Percentiles rank a stretch among this genome's conserved stretches.
Evolutionary conservation across 1,140 invertebrate species (phyloP).

Genomic region (Thaumetopoea pityocampa): DNA sequence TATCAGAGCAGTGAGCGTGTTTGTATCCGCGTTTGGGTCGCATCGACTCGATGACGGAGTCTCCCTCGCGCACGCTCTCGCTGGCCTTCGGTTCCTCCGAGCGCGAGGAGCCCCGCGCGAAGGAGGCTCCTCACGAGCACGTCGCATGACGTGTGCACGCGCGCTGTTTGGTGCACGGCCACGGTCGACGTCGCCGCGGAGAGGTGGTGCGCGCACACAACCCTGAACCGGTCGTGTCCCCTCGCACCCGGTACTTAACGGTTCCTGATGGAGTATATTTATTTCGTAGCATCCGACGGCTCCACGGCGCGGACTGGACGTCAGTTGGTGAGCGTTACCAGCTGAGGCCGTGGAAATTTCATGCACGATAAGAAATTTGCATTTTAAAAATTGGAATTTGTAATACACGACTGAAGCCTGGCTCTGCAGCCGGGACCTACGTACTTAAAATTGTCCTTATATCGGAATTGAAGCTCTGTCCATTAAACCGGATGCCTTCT

Average conservation of each 20-base stretch:
- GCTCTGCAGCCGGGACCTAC: constrained; percentile 31
- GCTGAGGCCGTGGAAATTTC: constrained; percentile 42
- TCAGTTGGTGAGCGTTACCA: constrained; percentile 68
- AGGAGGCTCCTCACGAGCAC: too few species aligned
- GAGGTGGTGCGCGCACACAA: too few species aligned
- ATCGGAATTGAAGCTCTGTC: constrained; percentile 57
- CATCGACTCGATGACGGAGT: constrained; percentile 32
- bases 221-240: too few species aligned
- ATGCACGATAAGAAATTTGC: constrained; percentile 31
- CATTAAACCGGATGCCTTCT: constrained; percentile 34
- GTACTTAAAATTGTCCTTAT: constrained; percentile 45
- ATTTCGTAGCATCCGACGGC: constrained; percentile 43
- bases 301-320: constrained; percentile 42
- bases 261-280: constrained; percentile 52
- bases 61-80: constrained; percentile 20
- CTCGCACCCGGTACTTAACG: constrained; percentile 53
- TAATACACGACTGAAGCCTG: constrained; percentile 33
- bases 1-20: constrained; percentile 41
- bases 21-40: constrained; percentile 44
- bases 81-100: too few species aligned
- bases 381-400: constrained; percentile 52
- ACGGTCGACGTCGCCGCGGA: too few species aligned
- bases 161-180: too few species aligned
- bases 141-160: too few species aligned
- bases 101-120: too few species aligned